Evolutionary conservation across 2,888 invertebrate species (phyloP).

Genomic region (Seira musarum): DNA sequence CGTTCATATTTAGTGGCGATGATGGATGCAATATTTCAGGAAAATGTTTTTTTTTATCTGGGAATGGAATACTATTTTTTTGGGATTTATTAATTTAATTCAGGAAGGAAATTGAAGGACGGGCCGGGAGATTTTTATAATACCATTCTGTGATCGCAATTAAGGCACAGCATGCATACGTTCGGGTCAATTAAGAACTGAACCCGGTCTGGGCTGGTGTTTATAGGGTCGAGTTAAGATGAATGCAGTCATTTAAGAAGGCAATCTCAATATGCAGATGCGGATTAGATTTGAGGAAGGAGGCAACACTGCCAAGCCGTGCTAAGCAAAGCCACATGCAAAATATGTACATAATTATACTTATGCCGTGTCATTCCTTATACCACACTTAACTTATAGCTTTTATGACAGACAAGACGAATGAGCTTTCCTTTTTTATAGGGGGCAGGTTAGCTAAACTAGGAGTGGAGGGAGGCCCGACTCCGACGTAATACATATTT

Average conservation of each 20-base stretch:
- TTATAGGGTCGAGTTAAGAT: no score
- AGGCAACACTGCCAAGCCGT: no score
- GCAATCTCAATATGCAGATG: no score
- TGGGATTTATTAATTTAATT: constrained; percentile 1
- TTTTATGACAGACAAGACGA: constrained; percentile 60
- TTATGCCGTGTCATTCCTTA: no score
- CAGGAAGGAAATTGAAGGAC: constrained; percentile 10
- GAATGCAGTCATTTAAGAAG: no score
- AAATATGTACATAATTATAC: not conserved
- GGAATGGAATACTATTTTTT: no score
- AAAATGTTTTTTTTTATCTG: no score
- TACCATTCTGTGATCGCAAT: not conserved
- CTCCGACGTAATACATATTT: constrained; percentile 20
- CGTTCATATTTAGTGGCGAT: not conserved
- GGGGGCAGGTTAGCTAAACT: constrained; percentile 54
- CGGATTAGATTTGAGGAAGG: no score
- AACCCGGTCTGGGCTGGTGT: no score
- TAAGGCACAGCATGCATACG: constrained; percentile 3
- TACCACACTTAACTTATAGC: no score
- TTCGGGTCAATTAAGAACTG: constrained; percentile 3
- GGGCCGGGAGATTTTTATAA: not conserved
- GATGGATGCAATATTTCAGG: not conserved
- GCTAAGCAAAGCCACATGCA: constrained; percentile 28
- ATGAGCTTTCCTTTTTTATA: constrained; percentile 60
- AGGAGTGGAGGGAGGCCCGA: constrained; percentile 56